Percentiles rank a stretch among this genome's conserved stretches.
phyloP scores from a whole-genome alignment of 2,113 vertebrate species.

The Pungitius pungitius region DNA sequence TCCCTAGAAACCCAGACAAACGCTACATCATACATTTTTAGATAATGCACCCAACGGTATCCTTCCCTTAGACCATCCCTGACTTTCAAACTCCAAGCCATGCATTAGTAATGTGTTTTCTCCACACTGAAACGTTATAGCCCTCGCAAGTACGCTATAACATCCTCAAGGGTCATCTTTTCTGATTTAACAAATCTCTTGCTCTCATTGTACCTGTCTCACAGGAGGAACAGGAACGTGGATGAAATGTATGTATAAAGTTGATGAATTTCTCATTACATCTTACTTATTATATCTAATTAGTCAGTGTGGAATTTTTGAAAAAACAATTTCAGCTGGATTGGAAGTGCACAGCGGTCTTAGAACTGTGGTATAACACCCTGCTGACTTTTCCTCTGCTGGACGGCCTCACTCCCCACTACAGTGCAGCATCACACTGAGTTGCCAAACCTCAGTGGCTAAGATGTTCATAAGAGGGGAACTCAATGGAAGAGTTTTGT shows the following conservation, averaged over 20 bases:
- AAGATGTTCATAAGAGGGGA: not conserved
- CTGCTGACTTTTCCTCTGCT: constrained; percentile 9
- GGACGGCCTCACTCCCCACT: not conserved
- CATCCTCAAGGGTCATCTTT: not conserved
- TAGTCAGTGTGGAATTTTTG: constrained; percentile 4
- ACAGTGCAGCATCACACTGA: constrained; percentile 10
- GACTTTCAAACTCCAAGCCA: not conserved
- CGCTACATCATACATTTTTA: not conserved
- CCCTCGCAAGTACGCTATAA: not conserved
- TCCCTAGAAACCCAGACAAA: not conserved
- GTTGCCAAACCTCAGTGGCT: constrained; percentile 16
- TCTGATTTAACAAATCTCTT: not conserved
- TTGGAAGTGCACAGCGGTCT: not conserved
- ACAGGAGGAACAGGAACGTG: not conserved
- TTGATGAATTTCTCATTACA: not conserved
- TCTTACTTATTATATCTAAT: constrained; percentile 2
- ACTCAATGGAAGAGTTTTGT: not conserved
- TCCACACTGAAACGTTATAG: not conserved
- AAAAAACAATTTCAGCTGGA: constrained; percentile 6
- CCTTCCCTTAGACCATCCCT: not conserved
- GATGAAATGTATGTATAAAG: not conserved
- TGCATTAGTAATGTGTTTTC: constrained; percentile 1
- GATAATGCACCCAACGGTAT: not conserved
- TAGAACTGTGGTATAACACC: not conserved
- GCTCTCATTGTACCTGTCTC: not conserved